These are phyloP conservation scores for Chrysogorgia sp. DNA, from an alignment of 92 coral and sea anemone genomes.

Conservation along the genomic window DNA sequence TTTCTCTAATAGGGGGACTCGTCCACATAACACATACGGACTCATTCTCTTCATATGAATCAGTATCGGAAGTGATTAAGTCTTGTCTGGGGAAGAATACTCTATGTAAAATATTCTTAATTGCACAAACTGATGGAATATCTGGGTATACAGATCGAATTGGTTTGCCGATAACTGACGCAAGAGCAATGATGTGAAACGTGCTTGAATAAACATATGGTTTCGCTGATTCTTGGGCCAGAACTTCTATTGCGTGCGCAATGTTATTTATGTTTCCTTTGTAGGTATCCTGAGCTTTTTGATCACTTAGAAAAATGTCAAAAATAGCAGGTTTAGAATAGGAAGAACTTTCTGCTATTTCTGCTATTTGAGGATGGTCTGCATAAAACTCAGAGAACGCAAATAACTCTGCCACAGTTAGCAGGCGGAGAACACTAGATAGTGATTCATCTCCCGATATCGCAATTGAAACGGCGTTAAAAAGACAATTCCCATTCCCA, in stretches of 20 bases:
- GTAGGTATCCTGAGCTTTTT: conserved; percentile 3
- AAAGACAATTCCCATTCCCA: background rate
- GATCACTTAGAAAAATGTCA: conserved; percentile 12
- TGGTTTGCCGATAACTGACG: conserved; percentile 52
- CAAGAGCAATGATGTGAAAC: conserved; percentile 50
- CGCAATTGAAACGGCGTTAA: no score
- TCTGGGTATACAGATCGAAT: conserved; percentile 51
- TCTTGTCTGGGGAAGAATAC: conserved; percentile 3
- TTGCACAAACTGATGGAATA: background rate
- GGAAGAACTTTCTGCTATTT: background rate
- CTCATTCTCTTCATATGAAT: background rate
- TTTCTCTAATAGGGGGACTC: background rate
- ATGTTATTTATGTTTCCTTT: conserved; percentile 13
- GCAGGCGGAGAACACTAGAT: conserved; percentile 42
- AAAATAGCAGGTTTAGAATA: background rate
- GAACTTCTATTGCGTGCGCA: conserved; percentile 31
- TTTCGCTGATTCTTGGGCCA: conserved; percentile 36
- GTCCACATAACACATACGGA: conserved; percentile 42
- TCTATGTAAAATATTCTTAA: conserved; percentile 13
- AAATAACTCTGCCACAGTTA: conserved; percentile 43
- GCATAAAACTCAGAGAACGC: conserved; percentile 45
- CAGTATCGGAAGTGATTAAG: background rate
- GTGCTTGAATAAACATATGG: conserved; percentile 21
- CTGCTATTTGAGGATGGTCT: conserved; percentile 42
- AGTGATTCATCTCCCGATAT: background rate